Conservation (phyloP, 2,113 vertebrate species). For the Elachura formosa region DNA sequence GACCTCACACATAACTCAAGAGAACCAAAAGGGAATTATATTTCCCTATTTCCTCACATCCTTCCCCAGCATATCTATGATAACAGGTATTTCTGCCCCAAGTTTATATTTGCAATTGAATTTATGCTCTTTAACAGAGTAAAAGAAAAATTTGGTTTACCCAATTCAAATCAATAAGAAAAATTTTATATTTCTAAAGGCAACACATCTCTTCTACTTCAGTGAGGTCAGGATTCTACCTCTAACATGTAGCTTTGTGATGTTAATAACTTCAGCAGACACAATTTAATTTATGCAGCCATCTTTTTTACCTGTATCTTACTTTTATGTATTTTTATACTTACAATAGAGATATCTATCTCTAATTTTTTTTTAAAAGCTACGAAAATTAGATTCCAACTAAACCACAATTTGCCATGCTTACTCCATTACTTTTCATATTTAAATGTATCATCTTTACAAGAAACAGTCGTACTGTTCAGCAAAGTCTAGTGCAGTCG, state of each 20-base stretch:
- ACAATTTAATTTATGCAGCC: slow-evolving; percentile 48
- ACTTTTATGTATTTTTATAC: slow-evolving; percentile 32
- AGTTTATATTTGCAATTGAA: background rate
- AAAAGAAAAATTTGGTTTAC: slow-evolving; percentile 12
- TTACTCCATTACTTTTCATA: slow-evolving; percentile 54
- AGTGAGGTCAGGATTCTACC: slow-evolving; percentile 19
- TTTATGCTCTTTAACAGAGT: background rate
- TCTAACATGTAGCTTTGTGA: slow-evolving; percentile 43
- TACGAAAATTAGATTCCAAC: slow-evolving; percentile 54
- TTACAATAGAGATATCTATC: slow-evolving; percentile 54
- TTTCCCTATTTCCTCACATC: background rate
- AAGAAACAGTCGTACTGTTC: background rate
- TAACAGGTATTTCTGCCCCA: background rate
- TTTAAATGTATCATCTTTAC: slow-evolving; percentile 37
- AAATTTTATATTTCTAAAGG: background rate
- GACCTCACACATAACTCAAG: background rate
- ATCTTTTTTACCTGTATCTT: slow-evolving; percentile 47
- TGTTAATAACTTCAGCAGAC: slow-evolving; percentile 52
- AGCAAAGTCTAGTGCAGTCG: background rate
- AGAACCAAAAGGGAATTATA: background rate
- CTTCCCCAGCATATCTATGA: background rate
- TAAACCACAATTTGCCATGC: slow-evolving; percentile 4
- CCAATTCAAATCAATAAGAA: slow-evolving; percentile 6
- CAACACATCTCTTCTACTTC: background rate
- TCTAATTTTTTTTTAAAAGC: slow-evolving; percentile 12